Base-by-base conservation (phyloP, 2,888 invertebrate genomes). In the Seladonia tumulorum region DNA sequence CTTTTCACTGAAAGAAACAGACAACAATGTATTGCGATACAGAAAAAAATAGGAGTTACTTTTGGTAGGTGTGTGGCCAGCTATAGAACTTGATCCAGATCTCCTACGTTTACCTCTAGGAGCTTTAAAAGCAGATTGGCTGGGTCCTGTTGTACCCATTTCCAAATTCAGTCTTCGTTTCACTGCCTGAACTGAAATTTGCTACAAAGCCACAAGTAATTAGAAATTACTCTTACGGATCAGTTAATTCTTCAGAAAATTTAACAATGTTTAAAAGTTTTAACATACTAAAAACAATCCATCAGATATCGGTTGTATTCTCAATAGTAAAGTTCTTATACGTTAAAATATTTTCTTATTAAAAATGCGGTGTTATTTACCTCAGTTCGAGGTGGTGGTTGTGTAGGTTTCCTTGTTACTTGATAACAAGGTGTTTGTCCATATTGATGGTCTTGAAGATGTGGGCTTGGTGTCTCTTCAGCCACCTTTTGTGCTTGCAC, bases 381-480 rank as follows among this genome's bases (percentile, higher is more conserved):
- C 92, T 95, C 95, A 85, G 95, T 92, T 91, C 95, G 90, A 76
- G 94, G 94, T 77, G 94, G 91, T 85, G 94, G 94, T 89, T 94
- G 95, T 78, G 93, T 88, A 16, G 94, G 94, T 90, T 94, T 94
- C 88, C 94, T 94, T 79, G 94, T 92, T 76, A 94, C 92, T 92
- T 94, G 95, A 88, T 95, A 95, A 92, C 94, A 94, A 90, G 98
- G 97, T 89, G 98, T 97, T 93, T 97, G 97, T 90, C 98, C 98
- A 95, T 98, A 98, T 91, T 98, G 98, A 94, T 98, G 98, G 95
- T 98, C 98, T 92, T 98, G 96, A 92, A 98, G 96, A 95, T 98
- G 98, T 90, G 97, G 97, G 95, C 97, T 97, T 39, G 96, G 96
- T 29, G 96, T 96, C 81, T 95, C 95, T 86, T 95, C 95, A 3